Evolutionary conservation across 2,797 vertebrate genomes (phyloP).

Genomic region (Chrosomus eos): DNA sequence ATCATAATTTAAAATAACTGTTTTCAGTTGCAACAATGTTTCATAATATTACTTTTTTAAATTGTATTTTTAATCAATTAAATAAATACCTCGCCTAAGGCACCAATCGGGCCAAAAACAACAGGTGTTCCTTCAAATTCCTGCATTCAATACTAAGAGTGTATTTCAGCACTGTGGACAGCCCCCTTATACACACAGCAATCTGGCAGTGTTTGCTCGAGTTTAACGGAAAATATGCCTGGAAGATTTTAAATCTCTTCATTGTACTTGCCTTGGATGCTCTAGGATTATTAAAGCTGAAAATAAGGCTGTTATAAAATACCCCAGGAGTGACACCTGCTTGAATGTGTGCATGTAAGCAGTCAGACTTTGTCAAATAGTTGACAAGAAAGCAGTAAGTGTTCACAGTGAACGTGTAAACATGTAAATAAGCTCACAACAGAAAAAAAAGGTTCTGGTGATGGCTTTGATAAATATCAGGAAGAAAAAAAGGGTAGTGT

Average conservation of each 20-base stretch:
- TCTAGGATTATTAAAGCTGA: not conserved
- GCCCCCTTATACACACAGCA: not conserved
- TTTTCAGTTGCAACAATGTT: too few relatives aligned
- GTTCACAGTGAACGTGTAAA: not conserved
- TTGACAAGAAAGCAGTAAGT: not conserved
- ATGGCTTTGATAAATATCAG: not conserved
- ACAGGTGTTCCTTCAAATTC: too few relatives aligned
- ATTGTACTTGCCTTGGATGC: slow-evolving; percentile 4
- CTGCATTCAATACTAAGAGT: not conserved
- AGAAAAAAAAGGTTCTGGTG: not conserved
- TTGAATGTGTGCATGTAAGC: slow-evolving; percentile 15
- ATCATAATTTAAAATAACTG: too few relatives aligned
- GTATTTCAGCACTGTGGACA: not conserved
- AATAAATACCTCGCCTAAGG: not conserved
- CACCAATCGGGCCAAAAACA: not conserved
- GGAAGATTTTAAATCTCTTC: not conserved
- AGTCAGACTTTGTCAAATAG: slow-evolving; percentile 1
- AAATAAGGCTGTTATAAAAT: not conserved
- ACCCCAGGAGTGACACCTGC: slow-evolving; percentile 2
- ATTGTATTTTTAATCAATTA: not conserved
- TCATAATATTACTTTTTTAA: too few relatives aligned
- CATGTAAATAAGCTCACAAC: not conserved
- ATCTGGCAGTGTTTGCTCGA: not conserved
- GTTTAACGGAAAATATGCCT: not conserved
- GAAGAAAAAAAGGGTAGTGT: not conserved